Percentiles rank a stretch among this genome's conserved stretches.
Conservation (phyloP, 1,140 invertebrate species). For the Hesperophylax magnus region DNA sequence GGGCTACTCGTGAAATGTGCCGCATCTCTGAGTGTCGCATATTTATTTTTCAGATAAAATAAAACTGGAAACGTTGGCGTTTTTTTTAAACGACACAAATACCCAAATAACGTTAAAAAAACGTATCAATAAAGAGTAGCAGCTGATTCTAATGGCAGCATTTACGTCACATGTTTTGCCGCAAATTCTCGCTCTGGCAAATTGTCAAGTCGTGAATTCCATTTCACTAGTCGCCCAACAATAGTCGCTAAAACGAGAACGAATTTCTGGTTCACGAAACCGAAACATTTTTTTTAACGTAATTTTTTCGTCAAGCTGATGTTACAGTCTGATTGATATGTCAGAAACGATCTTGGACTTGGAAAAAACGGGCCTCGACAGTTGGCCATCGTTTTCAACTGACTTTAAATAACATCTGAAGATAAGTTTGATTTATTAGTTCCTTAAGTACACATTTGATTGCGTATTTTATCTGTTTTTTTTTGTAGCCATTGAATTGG, state of each 20-base stretch:
- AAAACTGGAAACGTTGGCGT: no score
- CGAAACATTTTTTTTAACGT: constrained; percentile 2
- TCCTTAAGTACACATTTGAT: no score
- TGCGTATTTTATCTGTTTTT: no score
- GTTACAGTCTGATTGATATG: constrained; percentile 17
- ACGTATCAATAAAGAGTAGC: constrained; percentile 24
- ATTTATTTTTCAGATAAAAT: no score
- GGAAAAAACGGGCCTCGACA: not conserved
- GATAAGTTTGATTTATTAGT: no score
- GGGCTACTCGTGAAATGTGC: no score
- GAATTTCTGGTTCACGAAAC: constrained; percentile 22
- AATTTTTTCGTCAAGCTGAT: not conserved
- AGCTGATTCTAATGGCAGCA: constrained; percentile 17
- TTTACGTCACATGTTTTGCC: constrained; percentile 10
- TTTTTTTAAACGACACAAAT: not conserved
- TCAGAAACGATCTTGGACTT: constrained; percentile 9
- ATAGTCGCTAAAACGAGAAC: not conserved
- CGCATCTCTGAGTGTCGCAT: no score
- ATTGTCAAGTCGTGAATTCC: constrained; percentile 30
- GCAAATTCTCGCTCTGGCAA: constrained; percentile 22
- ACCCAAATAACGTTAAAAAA: not conserved
- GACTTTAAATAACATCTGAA: no score
- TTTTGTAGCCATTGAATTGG: no score
- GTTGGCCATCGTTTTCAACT: not conserved
- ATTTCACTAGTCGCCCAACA: constrained; percentile 17